Base-by-base conservation (phyloP, 2,113 vertebrate genomes). In the Sitta europaea region DNA sequence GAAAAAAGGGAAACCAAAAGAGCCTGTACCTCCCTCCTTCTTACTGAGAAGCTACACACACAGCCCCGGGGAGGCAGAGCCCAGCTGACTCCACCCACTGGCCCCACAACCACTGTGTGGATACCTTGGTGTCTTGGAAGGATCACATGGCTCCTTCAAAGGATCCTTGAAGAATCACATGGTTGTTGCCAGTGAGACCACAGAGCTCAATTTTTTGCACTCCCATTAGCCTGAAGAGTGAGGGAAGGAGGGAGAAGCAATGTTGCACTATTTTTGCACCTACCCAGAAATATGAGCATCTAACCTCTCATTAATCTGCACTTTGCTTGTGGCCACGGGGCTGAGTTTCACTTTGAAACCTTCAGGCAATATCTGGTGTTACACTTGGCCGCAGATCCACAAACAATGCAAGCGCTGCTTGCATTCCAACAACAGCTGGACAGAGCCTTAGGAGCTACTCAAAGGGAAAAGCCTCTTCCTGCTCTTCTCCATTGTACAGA, bases 111-210 rank as follows among this genome's bases (percentile, higher is more conserved):
- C 22, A 13, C 58, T 31, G 19, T 14, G 15, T 35, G 25, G 42
- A 28, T 36, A 78, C 24, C 40, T 4, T 2, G 3, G 16, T n/a
- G n/a, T 24, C 81, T 48, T 42, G 50, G 63, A 67, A 72, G 22
- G 47, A 50, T 38, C 3, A 0, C 0, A 0, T 20, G 38, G 35
- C n/a, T n/a, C n/a, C n/a, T n/a, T n/a, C n/a, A n/a, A n/a, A n/a
- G n/a, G n/a, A n/a, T n/a, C n/a, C n/a, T n/a, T n/a, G 63, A 67
- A 72, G 22, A 42, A 50, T 38, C 3, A 0, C 0, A 0, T 20
- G 38, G 35, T 24, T 77, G 48, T 1, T 45, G 31, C 35, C 2
- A 0, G 5, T 18, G 38, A 74, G 42, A 89, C 35, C 35, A 66
- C 1, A 8, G 43, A 76, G 45, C 45, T 66, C 59, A 5, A 15